Conservation (phyloP, 1,140 invertebrate species). For the Adelges cooleyi region DNA sequence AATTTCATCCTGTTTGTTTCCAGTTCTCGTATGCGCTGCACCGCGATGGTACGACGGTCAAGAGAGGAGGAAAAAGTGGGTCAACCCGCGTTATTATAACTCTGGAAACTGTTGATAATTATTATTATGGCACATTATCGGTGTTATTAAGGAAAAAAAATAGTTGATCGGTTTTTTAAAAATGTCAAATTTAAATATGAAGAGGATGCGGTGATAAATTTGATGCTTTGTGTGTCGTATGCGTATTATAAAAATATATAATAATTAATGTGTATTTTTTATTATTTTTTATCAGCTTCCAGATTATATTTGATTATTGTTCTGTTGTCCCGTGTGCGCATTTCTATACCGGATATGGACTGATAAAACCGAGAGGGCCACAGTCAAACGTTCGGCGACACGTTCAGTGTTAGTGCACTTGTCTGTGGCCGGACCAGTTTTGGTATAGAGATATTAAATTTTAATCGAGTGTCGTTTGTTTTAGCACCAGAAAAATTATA, state of each 20-base stretch:
- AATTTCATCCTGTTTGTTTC: constrained; percentile 17
- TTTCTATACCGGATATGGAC: constrained; percentile 13
- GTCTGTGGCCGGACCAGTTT: constrained; percentile 12
- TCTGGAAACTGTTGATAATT: background rate
- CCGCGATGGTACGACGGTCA: background rate
- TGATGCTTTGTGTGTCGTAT: no score
- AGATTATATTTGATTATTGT: no score
- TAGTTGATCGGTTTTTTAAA: no score
- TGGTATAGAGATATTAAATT: background rate
- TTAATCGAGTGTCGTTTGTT: background rate
- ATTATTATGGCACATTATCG: background rate
- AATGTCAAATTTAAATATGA: background rate
- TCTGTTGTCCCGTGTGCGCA: background rate
- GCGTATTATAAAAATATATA: no score
- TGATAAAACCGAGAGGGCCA: background rate
- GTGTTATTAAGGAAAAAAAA: no score
- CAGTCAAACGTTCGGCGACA: background rate
- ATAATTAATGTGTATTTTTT: no score
- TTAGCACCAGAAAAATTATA: background rate
- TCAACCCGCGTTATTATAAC: background rate
- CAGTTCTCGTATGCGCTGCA: background rate
- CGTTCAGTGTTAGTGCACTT: background rate
- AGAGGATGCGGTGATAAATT: background rate
- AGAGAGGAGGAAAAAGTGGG: background rate
- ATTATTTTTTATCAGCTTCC: no score